These are phyloP conservation scores for Goniozus legneri DNA, from an alignment of 1,140 invertebrate genomes.

Conservation along the genomic window DNA sequence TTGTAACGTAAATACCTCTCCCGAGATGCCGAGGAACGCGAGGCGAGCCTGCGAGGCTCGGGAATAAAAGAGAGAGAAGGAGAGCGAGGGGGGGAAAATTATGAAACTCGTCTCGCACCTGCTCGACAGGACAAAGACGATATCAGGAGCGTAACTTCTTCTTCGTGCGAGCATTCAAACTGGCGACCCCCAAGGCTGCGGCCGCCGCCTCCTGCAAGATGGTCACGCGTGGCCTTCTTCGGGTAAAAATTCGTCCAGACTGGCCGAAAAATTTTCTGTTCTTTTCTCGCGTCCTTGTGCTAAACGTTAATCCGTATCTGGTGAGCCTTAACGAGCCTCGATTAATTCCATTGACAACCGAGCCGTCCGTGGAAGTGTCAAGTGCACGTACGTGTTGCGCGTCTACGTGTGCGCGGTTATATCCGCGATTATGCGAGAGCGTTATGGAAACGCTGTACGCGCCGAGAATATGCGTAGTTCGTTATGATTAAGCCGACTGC, in stretches of 20 bases:
- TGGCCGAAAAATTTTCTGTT: conserved; percentile 1
- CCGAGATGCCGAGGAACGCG: too few species aligned
- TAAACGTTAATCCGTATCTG: conserved; percentile 23
- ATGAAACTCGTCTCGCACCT: too few species aligned
- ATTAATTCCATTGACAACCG: conserved; percentile 29
- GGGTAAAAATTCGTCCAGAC: conserved; percentile 32
- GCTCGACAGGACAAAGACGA: too few species aligned
- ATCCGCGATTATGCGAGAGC: too few species aligned
- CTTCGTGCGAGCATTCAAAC: too few species aligned
- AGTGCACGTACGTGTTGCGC: conserved; percentile 5
- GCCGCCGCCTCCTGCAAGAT: conserved; percentile 44
- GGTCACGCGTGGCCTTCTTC: conserved; percentile 45
- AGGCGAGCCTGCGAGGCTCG: not conserved
- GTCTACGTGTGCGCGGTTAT: not conserved
- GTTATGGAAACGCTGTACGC: too few species aligned
- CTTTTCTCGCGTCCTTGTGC: conserved; percentile 12
- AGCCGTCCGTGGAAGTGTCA: conserved; percentile 16
- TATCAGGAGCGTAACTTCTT: too few species aligned
- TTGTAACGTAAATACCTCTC: too few species aligned
- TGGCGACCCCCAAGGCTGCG: conserved; percentile 44
- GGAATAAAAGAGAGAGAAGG: not conserved
- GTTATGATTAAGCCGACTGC: too few species aligned
- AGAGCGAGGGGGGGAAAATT: not conserved
- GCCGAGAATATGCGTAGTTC: too few species aligned
- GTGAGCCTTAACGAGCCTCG: conserved; percentile 25